These are phyloP conservation scores for Orthonychiurus folsomi DNA, from an alignment of 2,888 invertebrate genomes.

Conservation along the genomic window DNA sequence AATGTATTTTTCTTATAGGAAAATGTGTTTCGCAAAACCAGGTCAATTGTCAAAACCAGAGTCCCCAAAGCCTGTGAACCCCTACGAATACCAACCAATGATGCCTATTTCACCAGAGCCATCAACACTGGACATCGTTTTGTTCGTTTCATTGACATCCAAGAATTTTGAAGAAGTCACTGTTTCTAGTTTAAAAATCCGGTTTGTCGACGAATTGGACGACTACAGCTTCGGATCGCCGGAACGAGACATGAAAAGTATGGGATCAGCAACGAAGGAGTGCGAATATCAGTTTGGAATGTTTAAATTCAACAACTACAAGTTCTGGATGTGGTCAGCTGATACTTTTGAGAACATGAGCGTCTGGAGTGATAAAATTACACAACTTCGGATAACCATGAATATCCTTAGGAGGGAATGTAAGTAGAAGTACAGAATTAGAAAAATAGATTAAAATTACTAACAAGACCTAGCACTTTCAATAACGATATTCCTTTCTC, in stretches of 20 bases:
- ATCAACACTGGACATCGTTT: conserved; percentile 8
- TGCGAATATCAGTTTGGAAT: conserved; percentile 15
- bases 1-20: conserved; percentile 1
- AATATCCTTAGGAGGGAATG: conserved; percentile 8
- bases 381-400: conserved; percentile 12
- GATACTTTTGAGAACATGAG: conserved; percentile 10
- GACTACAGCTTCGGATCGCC: background rate
- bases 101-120: conserved; percentile 3
- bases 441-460: conserved; percentile 3
- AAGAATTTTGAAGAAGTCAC: background rate
- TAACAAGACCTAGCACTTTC: background rate
- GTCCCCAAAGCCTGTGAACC: conserved; percentile 9
- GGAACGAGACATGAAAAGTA: conserved; percentile 10
- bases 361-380: conserved; percentile 12
- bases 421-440: conserved; percentile 5
- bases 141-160: conserved; percentile 8
- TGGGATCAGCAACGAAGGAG: conserved; percentile 10
- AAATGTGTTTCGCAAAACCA: conserved; percentile 13
- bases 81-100: conserved; percentile 14
- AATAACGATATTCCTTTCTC: background rate
- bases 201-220: conserved; percentile 3
- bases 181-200: conserved; percentile 1
- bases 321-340: conserved; percentile 11
- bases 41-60: conserved; percentile 4
- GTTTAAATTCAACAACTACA: conserved; percentile 8